phyloP scores from a whole-genome alignment of 2,797 vertebrate species.

The Characodon lateralis region DNA sequence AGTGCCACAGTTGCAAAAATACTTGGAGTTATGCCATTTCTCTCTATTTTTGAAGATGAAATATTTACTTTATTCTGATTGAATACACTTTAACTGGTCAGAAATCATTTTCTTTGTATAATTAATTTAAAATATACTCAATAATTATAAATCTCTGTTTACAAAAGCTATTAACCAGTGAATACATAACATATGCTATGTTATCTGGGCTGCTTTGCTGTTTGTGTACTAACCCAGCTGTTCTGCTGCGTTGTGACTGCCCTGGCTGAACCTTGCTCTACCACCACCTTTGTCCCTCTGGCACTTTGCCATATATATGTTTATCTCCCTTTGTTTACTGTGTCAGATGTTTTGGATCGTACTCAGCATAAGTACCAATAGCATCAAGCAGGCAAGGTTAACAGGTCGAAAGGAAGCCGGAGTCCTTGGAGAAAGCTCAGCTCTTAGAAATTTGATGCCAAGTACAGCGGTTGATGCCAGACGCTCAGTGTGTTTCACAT shows the following conservation, averaged over 20 bases:
- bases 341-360: slow-evolving; percentile 58
- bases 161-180: not conserved
- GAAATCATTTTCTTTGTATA: not conserved
- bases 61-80: not conserved
- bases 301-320: slow-evolving; percentile 56
- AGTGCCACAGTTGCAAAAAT: not conserved
- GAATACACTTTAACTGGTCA: not conserved
- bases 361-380: slow-evolving; percentile 26
- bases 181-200: not conserved
- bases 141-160: not conserved
- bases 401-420: slow-evolving; percentile 57
- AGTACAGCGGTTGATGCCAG: slow-evolving; percentile 62
- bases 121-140: not conserved
- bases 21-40: not conserved
- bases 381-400: slow-evolving; percentile 56
- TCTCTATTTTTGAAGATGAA: not conserved
- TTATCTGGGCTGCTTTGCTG: not conserved
- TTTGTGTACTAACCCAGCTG: slow-evolving; percentile 33
- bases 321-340: slow-evolving; percentile 66
- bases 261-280: slow-evolving; percentile 41
- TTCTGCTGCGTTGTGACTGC: slow-evolving; percentile 38
- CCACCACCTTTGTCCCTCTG: slow-evolving; percentile 65
- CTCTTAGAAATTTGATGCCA: slow-evolving; percentile 72
- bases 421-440: slow-evolving; percentile 73
- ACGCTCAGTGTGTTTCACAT: slow-evolving; percentile 56